Conservation (phyloP, 35 echinoderm and acorn worm genomes). For the Eucidaris tribuloides region DNA sequence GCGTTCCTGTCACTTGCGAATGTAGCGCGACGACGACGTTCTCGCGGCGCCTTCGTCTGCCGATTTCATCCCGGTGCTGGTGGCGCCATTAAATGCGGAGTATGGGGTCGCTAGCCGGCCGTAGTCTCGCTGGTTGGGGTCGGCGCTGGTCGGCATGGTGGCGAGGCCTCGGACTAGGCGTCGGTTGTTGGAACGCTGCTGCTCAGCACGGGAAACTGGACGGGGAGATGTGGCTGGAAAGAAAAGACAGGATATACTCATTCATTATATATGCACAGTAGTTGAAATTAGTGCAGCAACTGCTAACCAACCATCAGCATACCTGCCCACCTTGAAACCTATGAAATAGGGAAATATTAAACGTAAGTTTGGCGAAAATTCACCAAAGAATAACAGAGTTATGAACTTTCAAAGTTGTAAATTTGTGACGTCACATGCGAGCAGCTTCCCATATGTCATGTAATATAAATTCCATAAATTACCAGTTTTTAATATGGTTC, state of each 20-base stretch:
- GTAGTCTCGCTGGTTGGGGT: conserved; percentile 54
- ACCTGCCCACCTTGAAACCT: too few relatives aligned
- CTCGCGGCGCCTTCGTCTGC: conserved; percentile 80
- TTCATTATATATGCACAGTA: too few relatives aligned
- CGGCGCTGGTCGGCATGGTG: conserved; percentile 59
- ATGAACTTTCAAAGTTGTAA: too few relatives aligned
- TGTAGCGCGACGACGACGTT: conserved; percentile 93
- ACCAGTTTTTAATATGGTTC: too few relatives aligned
- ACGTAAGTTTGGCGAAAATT: too few relatives aligned
- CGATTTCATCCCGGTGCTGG: conserved; percentile 54
- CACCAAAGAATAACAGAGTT: too few relatives aligned
- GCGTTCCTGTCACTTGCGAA: conserved; percentile 81
- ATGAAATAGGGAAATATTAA: too few relatives aligned
- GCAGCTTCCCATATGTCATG: too few relatives aligned
- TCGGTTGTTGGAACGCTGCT: conserved; percentile 87
- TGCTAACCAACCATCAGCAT: too few relatives aligned
- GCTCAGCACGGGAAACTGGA: conserved; percentile 95
- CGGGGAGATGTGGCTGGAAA: conserved; percentile 84
- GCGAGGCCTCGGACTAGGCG: conserved; percentile 86
- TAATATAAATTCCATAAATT: too few relatives aligned
- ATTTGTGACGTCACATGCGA: too few relatives aligned
- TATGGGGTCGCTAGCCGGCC: conserved; percentile 84
- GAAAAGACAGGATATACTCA: conserved; percentile 27
- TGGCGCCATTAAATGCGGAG: conserved; percentile 88
- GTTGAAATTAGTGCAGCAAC: too few relatives aligned